Evolutionary conservation across 2,113 vertebrate species (phyloP), one percentile per base, ranked within the genome.

Genomic region (Platycercus adscitus): DNA sequence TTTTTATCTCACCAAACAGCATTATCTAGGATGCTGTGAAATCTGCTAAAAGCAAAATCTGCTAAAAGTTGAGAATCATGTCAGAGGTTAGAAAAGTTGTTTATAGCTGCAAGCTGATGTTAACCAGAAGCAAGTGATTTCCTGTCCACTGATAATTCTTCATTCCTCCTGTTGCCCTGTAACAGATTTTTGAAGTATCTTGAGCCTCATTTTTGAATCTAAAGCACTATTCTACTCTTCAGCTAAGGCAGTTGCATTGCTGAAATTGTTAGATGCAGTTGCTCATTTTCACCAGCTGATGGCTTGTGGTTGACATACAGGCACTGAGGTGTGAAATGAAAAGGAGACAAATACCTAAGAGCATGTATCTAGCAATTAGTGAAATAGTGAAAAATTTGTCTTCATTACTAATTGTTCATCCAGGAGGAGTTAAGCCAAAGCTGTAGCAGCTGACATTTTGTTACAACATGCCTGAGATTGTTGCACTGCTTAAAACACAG

Each of bases 221-320:
- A 24, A 31, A 69, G 25, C 26, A 8, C 28, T 50, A 23, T 55
- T 86, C 60, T 31, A 7, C 31, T 55, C 29, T 70, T 43, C 53
- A 63, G 58, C 37, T 14, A 6, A 46, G 47, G 21, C 39, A 55
- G 28, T 2, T 69, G 24, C 17, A 5, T 37, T 68, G 50, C 39
- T 80, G 76, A 56, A 88, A 28, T n/a, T 14, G 33, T 26, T 53
- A 69, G 56, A 15, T 96, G 96, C 82, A 89, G 66, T 97, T 97
- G 81, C 86, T 12, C 0, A 1, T 88, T 86, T 86, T 72, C 39
- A 88, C 97, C 98, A 97, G 94, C 55, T 96, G 97, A 77, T 97
- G 98, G 97, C 97, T 88, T 86, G 41, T 2, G 3, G 13, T n/a
- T 94, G 46, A 72, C 11, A 5, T 35, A 10, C 56, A 64, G 75